Base-by-base conservation (phyloP, 2,113 vertebrate species). In the Tragelaphus strepsiceros region DNA sequence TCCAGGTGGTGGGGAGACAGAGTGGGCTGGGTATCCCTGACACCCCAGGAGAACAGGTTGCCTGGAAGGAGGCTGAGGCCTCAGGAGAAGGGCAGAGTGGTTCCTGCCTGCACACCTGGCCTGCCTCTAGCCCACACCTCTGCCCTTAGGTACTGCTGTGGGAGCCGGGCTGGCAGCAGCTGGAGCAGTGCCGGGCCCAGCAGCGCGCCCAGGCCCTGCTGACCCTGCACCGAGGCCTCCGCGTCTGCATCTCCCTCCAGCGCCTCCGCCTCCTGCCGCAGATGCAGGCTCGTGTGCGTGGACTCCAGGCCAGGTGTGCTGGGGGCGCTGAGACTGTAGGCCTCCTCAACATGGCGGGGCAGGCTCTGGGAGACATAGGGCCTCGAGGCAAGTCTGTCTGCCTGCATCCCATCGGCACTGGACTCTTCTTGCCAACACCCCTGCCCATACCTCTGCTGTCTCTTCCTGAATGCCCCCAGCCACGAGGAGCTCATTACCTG, bases 221-320 rank as follows among this genome's bases (percentile, higher is more conserved):
- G 95, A 99, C 98, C 94, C 99, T 99, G 97, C 99, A 99, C 98
- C 98, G 98, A 35, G 98, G 99, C 98, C 99, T 99, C 87, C 98
- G 98, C 0, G 97, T 99, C 85, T 99, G 99, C 90, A 97, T 99
- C 92, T 99, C 99, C 92, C 98, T 98, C 77, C 99, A 98, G 81
- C 99, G 99, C 98, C 99, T 99, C 96, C 98, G 96, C 67, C 99
- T 99, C 97, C 99, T 99, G 97, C 99, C 98, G 12, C 97, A 99
- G 88, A 99, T 99, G 96, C 99, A 99, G 98, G 99, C 99, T 58
- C 99, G 99, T 7, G 99, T 99, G 86, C 98, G 99, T 39, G 99
- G 99, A 84, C 99, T 99, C 92, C 99, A 99, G 98, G 98, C 99
- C 97, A 99, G 99, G 99, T 99, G 22, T 58, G 97, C 56, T 19